Evolutionary conservation across 2,888 invertebrate species (phyloP).

Genomic region (Trimorus sp.): DNA sequence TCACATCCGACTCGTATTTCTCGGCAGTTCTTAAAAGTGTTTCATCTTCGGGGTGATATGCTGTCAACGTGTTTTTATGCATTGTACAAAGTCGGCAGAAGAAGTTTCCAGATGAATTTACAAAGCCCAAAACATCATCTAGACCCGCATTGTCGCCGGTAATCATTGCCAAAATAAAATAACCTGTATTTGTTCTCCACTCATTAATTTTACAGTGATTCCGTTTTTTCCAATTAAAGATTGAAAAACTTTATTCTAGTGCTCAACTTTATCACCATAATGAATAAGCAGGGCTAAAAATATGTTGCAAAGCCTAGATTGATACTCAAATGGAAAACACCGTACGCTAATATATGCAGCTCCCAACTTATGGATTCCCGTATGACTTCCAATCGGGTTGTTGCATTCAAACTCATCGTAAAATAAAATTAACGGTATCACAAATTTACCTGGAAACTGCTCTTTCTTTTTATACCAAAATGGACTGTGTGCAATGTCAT

Average conservation of each 20-base stretch:
- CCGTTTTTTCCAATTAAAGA: slow-evolving; percentile 42
- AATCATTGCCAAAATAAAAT: slow-evolving; percentile 53
- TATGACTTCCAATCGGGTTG: slow-evolving; percentile 9
- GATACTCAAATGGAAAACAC: slow-evolving; percentile 19
- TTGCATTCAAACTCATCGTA: slow-evolving; percentile 23
- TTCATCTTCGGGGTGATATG: slow-evolving; percentile 1
- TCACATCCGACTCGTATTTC: slow-evolving; percentile 29
- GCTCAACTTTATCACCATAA: slow-evolving; percentile 7
- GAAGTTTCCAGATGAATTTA: slow-evolving; percentile 42
- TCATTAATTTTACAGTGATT: slow-evolving; percentile 38
- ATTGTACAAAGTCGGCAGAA: slow-evolving; percentile 48
- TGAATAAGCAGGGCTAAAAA: slow-evolving; percentile 32
- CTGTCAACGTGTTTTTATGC: not conserved
- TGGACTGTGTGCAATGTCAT: slow-evolving; percentile 20
- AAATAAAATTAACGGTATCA: slow-evolving; percentile 8
- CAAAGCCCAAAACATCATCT: slow-evolving; percentile 51
- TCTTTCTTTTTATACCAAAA: slow-evolving; percentile 3
- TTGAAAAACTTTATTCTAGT: slow-evolving; percentile 19
- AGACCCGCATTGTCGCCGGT: slow-evolving; percentile 48
- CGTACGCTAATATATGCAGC: slow-evolving; percentile 23
- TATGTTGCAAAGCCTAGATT: slow-evolving; percentile 25
- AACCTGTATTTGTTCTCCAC: slow-evolving; percentile 22
- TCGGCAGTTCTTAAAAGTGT: slow-evolving; percentile 3
- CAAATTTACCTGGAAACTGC: slow-evolving; percentile 19
- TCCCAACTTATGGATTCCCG: slow-evolving; percentile 25